These are phyloP conservation scores for Anomalospiza imberbis DNA, from an alignment of 2,797 vertebrate genomes.

Conservation along the genomic window DNA sequence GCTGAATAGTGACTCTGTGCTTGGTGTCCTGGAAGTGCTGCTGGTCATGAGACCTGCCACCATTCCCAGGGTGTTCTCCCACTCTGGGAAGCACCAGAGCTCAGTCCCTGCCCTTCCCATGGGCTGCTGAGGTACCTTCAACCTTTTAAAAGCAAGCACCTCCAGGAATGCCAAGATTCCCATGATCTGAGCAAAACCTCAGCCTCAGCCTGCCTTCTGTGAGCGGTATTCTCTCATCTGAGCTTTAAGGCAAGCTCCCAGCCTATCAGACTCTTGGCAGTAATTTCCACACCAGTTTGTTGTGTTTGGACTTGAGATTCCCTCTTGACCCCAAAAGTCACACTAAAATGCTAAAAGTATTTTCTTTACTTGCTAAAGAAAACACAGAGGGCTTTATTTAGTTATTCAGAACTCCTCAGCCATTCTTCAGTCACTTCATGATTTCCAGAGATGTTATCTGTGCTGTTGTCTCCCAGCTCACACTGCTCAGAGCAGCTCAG, in stretches of 20 bases:
- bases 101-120: neutral
- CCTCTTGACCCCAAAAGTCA: conserved; percentile 70
- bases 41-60: neutral
- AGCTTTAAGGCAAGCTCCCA: conserved; percentile 38
- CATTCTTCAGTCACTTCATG: conserved; percentile 46
- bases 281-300: conserved; percentile 50
- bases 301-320: conserved; percentile 72
- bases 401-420: conserved; percentile 63
- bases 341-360: conserved; percentile 73
- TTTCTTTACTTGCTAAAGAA: conserved; percentile 77
- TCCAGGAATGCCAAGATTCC: neutral
- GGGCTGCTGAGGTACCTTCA: neutral
- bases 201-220: neutral
- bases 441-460: conserved; percentile 61
- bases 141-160: neutral
- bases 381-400: conserved; percentile 69
- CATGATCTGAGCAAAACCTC: conserved; percentile 10
- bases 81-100: fast-evolving
- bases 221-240: neutral
- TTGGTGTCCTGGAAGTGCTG: neutral
- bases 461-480: conserved; percentile 24
- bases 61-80: neutral
- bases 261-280: conserved; percentile 59
- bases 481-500: neutral
- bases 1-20: neutral